Percentiles rank a stretch among this genome's conserved stretches.
Conservation (phyloP, 2,888 invertebrate genomes). For the Nebria salina region DNA sequence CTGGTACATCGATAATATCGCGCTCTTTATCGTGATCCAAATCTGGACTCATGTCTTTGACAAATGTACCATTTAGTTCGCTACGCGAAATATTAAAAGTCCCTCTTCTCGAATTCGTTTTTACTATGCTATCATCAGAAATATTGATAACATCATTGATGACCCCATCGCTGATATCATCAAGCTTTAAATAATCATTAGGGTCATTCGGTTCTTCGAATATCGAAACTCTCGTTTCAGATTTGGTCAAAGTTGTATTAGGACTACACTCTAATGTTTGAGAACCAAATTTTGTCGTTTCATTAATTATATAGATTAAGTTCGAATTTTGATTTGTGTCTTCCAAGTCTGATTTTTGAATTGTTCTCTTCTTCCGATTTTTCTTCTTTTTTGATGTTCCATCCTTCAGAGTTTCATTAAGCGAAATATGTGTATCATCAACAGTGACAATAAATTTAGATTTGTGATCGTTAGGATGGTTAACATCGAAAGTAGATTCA, state of each 20-base stretch:
- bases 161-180: conserved; percentile 22
- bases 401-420: too few relatives aligned
- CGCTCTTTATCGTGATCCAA: neutral
- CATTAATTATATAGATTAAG: neutral
- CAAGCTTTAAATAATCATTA: conserved; percentile 11
- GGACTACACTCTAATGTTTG: too few relatives aligned
- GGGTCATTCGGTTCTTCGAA: neutral
- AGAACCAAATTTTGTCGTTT: neutral
- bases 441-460: too few relatives aligned
- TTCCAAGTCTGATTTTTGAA: too few relatives aligned
- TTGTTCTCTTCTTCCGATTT: too few relatives aligned
- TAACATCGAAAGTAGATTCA: neutral
- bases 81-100: conserved; percentile 5
- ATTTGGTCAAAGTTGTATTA: neutral
- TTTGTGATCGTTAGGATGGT: neutral
- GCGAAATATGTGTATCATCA: too few relatives aligned
- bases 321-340: neutral
- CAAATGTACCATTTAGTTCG: neutral
- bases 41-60: neutral
- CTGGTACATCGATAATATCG: conserved; percentile 19
- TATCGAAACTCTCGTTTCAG: neutral
- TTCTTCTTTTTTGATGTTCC: too few relatives aligned
- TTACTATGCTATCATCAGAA: conserved; percentile 18
- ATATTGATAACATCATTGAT: conserved; percentile 28
- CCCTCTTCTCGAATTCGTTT: neutral